Evolutionary conservation across 2,888 invertebrate species (phyloP).

Genomic region (Alloplasta piceator): DNA sequence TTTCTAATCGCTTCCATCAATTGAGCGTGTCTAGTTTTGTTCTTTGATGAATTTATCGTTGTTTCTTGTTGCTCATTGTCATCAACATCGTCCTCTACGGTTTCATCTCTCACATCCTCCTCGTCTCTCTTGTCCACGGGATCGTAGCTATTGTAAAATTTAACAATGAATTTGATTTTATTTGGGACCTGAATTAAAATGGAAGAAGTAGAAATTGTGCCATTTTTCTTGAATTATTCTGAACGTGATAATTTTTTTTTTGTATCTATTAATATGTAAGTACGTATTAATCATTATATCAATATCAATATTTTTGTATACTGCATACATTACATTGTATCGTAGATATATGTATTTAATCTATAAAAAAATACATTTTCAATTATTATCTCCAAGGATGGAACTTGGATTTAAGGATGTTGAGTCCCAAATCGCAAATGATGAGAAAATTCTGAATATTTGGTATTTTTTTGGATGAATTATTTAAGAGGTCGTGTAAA

Average conservation of each 20-base stretch:
- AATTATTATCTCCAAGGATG: too few species aligned
- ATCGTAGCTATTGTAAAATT: slow-evolving; percentile 45
- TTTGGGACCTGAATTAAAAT: too few species aligned
- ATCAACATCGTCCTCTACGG: background rate
- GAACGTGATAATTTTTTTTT: too few species aligned
- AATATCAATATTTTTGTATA: slow-evolving; percentile 14
- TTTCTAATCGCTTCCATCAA: slow-evolving; percentile 38
- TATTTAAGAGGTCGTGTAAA: too few species aligned
- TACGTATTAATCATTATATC: slow-evolving; percentile 20
- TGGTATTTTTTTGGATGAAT: too few species aligned
- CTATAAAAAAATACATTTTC: too few species aligned
- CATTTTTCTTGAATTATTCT: too few species aligned
- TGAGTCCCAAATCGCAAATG: too few species aligned
- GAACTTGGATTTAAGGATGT: too few species aligned
- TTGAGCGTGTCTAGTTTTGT: slow-evolving; percentile 29
- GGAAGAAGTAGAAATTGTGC: too few species aligned
- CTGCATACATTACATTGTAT: slow-evolving; percentile 32
- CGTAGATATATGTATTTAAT: slow-evolving; percentile 42
- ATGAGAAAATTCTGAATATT: too few species aligned
- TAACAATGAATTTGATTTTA: background rate
- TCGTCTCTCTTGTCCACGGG: slow-evolving; percentile 45
- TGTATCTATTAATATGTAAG: too few species aligned
- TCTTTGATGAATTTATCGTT: slow-evolving; percentile 2
- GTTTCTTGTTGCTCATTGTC: slow-evolving; percentile 15
- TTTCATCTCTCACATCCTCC: slow-evolving; percentile 20